These are phyloP conservation scores for Penaeus japonicus DNA, from an alignment of 1,140 invertebrate species.

Conservation along the genomic window DNA sequence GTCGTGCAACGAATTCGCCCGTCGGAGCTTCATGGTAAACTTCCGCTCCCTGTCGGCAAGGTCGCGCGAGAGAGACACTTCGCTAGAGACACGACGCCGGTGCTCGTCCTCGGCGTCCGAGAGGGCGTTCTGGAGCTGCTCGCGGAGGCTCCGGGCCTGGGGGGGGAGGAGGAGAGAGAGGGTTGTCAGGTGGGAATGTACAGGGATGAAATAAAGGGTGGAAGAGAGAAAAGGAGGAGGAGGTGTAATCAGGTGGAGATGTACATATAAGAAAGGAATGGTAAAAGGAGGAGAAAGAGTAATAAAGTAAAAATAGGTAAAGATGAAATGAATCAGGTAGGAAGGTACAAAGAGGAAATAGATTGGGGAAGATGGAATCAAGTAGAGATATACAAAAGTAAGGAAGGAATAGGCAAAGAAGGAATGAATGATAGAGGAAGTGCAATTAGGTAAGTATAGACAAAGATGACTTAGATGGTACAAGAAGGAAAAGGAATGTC, in stretches of 20 bases:
- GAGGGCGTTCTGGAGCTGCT: conserved; percentile 26
- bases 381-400: not conserved
- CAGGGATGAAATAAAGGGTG: not conserved
- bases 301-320: too few relatives aligned
- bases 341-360: too few relatives aligned
- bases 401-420: not conserved
- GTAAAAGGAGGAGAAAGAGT: not conserved
- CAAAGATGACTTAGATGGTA: too few relatives aligned
- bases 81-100: conserved; percentile 29
- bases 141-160: conserved; percentile 22
- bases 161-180: not conserved
- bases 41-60: conserved; percentile 19
- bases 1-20: conserved; percentile 47
- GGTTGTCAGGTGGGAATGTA: not conserved
- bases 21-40: conserved; percentile 14
- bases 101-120: conserved; percentile 48
- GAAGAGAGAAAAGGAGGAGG: not conserved
- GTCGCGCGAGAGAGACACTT: conserved; percentile 32
- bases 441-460: too few relatives aligned
- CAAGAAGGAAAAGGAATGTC: not conserved
- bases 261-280: too few relatives aligned
- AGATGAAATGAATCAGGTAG: too few relatives aligned
- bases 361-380: not conserved
- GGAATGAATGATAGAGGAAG: too few relatives aligned
- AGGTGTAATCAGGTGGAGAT: too few relatives aligned